These are phyloP conservation scores for Adrianichthys oophorus DNA, from an alignment of 2,797 vertebrate species.

Conservation along the genomic window DNA sequence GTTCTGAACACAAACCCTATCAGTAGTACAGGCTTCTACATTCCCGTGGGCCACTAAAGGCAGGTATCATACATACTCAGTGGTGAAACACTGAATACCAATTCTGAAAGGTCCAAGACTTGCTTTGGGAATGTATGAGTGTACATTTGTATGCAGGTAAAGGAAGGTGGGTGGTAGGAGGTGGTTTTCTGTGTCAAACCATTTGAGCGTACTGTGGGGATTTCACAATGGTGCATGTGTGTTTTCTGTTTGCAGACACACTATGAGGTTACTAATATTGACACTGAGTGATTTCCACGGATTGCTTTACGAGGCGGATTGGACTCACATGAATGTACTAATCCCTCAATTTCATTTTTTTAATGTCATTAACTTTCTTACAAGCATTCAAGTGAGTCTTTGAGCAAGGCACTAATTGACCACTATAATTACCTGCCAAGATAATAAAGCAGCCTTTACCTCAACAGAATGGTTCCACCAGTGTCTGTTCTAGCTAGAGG, in stretches of 20 bases:
- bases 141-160: constrained; percentile 49
- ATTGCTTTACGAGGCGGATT: constrained; percentile 66
- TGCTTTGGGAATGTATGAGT: constrained; percentile 18
- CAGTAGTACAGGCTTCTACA: constrained; percentile 47
- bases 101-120: constrained; percentile 42
- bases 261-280: constrained; percentile 77
- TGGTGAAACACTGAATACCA: constrained; percentile 54
- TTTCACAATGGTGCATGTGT: constrained; percentile 16
- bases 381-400: constrained; percentile 14
- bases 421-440: constrained; percentile 35
- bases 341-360: constrained; percentile 5
- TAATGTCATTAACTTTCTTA: not conserved
- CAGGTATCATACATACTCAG: constrained; percentile 43
- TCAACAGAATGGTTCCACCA: constrained; percentile 24
- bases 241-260: constrained; percentile 14
- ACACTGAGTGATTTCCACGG: constrained; percentile 78
- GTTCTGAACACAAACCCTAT: constrained; percentile 32
- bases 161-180: not conserved
- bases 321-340: constrained; percentile 48
- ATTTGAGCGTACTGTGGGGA: constrained; percentile 22
- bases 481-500: constrained; percentile 29
- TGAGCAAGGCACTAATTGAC: constrained; percentile 40
- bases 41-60: constrained; percentile 39
- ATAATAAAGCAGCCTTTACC: constrained; percentile 29
- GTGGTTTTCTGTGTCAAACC: constrained; percentile 32